These are phyloP conservation scores for Steatornis caripensis DNA, from an alignment of 2,113 vertebrate species.

Conservation along the genomic window DNA sequence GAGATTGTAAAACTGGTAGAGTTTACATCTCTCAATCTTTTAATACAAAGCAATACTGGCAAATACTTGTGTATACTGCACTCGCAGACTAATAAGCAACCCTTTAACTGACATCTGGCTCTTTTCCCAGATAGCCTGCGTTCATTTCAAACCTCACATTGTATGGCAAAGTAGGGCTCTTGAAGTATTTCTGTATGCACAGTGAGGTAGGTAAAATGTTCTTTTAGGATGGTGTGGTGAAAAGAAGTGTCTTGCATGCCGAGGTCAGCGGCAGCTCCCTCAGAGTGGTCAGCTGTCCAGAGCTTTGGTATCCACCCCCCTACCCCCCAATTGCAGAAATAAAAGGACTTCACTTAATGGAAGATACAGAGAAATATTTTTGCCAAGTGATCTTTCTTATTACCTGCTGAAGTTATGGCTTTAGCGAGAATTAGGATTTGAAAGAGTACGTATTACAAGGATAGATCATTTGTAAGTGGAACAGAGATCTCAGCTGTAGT, in stretches of 20 bases:
- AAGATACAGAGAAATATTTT: background rate
- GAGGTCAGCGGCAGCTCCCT: background rate
- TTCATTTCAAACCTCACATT: background rate
- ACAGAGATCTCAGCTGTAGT: background rate
- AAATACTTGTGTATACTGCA: background rate
- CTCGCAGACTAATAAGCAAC: background rate
- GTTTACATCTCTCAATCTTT: background rate
- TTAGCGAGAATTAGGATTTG: background rate
- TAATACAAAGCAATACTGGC: background rate
- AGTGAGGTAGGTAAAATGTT: background rate
- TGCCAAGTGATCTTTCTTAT: background rate
- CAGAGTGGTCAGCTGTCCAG: background rate
- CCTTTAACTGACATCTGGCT: background rate
- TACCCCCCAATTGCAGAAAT: background rate
- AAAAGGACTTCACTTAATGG: background rate
- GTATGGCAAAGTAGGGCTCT: rapidly evolving
- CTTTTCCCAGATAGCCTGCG: background rate
- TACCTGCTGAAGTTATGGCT: background rate
- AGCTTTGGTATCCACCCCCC: background rate
- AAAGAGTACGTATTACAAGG: background rate
- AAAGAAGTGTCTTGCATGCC: background rate
- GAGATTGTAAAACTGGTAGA: background rate
- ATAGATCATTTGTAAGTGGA: background rate
- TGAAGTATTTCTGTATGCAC: background rate
- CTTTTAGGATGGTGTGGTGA: background rate